Evolutionary conservation across 2,113 vertebrate species (phyloP), one percentile per base, ranked within the genome.

Genomic region (Tamias sibiricus): DNA sequence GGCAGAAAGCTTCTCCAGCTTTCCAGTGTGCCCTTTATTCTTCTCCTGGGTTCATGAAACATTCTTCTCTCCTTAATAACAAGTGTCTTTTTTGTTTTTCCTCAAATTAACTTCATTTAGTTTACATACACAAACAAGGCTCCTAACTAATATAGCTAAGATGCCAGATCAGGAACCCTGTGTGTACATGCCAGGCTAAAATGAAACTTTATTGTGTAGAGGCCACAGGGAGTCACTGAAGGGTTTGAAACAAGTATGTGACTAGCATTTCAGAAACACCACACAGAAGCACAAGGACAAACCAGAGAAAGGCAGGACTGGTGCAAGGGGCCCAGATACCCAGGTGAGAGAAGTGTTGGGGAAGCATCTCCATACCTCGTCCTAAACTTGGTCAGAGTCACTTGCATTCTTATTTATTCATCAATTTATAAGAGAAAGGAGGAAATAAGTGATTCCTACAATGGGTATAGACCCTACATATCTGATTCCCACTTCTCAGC

Each of bases 371-470:
- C 35, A 57, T 37, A 49, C 47, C 83, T 77, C 54, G 32, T 28
- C 77, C 37, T 72, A 91, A 91, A 90, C 49, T 69, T 54, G 49
- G 40, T 95, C 72, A 85, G n/a, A 93, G 54, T 82, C 81, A 82
- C 87, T 77, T 24, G 20, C 9, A 72, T 79, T 66, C 83, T 92
- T 64, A 92, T 88, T 92, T 77, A 91, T 91, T 91, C 54, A 90
- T 79, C 77, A 35, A 83, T 77, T 95, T 87, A 47, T 40, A 37
- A 11, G 19, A 59, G 10, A 68, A 57, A 57, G 30, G 35, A 44
- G 87, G 80, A 37, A 93, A 81, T 69, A 82, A 91, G 26, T 1
- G 52, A 90, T 71, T 57, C 59, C 49, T 80, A 71, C 26, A 28
- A 30, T 30, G 54, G 57, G 8, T 83, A 7, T 26, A 85, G 76